Percentiles rank a stretch among this genome's conserved stretches.
phyloP scores from a whole-genome alignment of 1,140 invertebrate species.

The Heliconius hewitsoni region DNA sequence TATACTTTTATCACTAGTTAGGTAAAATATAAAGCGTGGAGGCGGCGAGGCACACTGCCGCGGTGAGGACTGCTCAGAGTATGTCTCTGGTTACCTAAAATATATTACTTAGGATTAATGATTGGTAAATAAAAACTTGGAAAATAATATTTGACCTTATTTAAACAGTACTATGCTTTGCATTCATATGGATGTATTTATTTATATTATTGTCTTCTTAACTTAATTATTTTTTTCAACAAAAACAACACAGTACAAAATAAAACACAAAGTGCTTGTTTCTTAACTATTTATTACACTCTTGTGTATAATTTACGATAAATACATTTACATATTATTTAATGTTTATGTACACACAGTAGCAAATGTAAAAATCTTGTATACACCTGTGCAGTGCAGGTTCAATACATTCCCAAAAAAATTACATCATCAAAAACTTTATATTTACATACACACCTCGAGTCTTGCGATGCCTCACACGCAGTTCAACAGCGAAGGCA shows the following conservation, averaged over 20 bases:
- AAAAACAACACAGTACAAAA: background rate
- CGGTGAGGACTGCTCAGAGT: background rate
- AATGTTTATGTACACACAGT: slow-evolving; percentile 73
- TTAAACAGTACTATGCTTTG: background rate
- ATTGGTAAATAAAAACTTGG: slow-evolving; percentile 57
- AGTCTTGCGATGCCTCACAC: background rate
- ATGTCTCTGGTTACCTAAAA: slow-evolving; percentile 34
- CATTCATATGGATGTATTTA: no score
- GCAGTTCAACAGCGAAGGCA: slow-evolving; percentile 32
- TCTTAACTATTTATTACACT: slow-evolving; percentile 78
- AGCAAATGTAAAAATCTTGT: slow-evolving; percentile 74
- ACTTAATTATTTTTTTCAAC: no score
- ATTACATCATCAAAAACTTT: slow-evolving; percentile 60
- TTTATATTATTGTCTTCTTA: no score
- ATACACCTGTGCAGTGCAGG: slow-evolving; percentile 27
- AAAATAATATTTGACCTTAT: slow-evolving; percentile 22
- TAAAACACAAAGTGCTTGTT: slow-evolving; percentile 32
- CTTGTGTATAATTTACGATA: slow-evolving; percentile 76
- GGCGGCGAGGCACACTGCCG: background rate
- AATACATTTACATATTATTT: slow-evolving; percentile 71
- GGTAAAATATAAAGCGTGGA: slow-evolving; percentile 21
- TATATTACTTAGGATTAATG: slow-evolving; percentile 50
- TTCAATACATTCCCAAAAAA: slow-evolving; percentile 54
- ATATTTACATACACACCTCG: slow-evolving; percentile 61
- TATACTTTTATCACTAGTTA: slow-evolving; percentile 22